Base-by-base conservation (phyloP, 2,888 invertebrate species). In the Brassicogethes aeneus region DNA sequence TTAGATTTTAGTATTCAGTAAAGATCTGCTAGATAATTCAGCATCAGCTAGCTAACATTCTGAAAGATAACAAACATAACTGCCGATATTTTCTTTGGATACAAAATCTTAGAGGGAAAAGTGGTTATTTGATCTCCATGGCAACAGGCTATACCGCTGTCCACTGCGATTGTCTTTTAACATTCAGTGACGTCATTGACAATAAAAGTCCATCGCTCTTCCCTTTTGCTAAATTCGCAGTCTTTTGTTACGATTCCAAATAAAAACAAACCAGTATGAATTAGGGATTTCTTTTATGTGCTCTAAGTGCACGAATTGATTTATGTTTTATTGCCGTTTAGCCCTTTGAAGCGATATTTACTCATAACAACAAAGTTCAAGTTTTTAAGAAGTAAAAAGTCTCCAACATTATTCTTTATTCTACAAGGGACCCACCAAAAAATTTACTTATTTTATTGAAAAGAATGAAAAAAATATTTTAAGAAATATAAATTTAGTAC, bases 201-300 rank as follows among this genome's bases (percentile, higher is more conserved):
- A 42, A 45, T 45, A 45, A 45, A 39, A 36, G 39, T 39, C 45
- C 41, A 41, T 44, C 40, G 43, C 34, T 23, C 23, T 23, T 23
- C 30, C 39, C 43, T 47, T 46, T 43, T 47, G 49, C 43, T 42
- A 46, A 47, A 43, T 49, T 49, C 49, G 47, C 49, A 45, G 43
- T 45, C 45, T 43, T 49, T 49, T 49, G 49, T 49, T 49, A 42
- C 42, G 31, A 31, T 40, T 37, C 39, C 34, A 42, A 42, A 44
- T 39, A 44, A 46, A 48, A 48, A 48, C 48, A 46, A 44, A 41
- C 40, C 42, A 36, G 41, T 36, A 39, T 44, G 44, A 39, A 46
- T 44, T 42, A 41, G 44, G 45, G 44, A 44, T 45, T 48, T 44
- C 42, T 46, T 46, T 44, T 44, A 46, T 46, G 45, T 46, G 42